A percentile compares a stretch with the other conserved stretches of the same genome.
These are phyloP conservation scores for Bimastos eiseni DNA, from an alignment of 2,888 invertebrate species.

Conservation along the genomic window DNA sequence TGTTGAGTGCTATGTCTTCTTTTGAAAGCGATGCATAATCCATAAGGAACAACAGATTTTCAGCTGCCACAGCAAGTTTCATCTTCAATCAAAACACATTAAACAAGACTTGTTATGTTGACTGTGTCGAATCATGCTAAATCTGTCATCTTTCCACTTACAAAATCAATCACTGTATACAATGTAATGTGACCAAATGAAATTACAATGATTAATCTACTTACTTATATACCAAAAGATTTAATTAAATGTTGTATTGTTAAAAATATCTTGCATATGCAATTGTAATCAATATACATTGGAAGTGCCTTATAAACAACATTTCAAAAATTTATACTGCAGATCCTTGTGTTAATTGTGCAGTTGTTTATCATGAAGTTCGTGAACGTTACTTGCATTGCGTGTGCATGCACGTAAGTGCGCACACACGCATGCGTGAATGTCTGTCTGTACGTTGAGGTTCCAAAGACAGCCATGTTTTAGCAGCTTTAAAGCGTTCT, in stretches of 20 bases:
- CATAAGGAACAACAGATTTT: conserved; percentile 59
- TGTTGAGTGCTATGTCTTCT: conserved; percentile 58
- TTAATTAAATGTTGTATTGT: too few relatives aligned
- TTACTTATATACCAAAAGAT: too few relatives aligned
- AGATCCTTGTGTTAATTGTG: background rate
- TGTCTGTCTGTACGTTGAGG: too few relatives aligned
- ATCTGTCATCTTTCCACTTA: conserved; percentile 49
- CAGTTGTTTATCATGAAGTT: background rate
- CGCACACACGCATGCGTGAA: too few relatives aligned
- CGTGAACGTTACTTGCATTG: background rate
- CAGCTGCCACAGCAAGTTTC: conserved; percentile 58
- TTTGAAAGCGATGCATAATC: conserved; percentile 56
- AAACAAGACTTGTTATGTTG: conserved; percentile 41
- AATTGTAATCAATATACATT: background rate
- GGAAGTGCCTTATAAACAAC: background rate
- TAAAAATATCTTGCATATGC: background rate
- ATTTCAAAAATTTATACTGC: background rate
- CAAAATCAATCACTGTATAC: conserved; percentile 50
- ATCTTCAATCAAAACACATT: conserved; percentile 48
- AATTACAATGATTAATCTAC: too few relatives aligned
- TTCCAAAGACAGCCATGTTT: too few relatives aligned
- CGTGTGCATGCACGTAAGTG: too few relatives aligned
- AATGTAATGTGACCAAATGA: conserved; percentile 55
- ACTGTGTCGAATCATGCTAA: conserved; percentile 37
- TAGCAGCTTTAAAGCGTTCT: too few relatives aligned